Evolutionary conservation across 1,140 invertebrate genomes (phyloP), one percentile per base, ranked within the genome.

Genomic region (Pectinophora gossypiella): DNA sequence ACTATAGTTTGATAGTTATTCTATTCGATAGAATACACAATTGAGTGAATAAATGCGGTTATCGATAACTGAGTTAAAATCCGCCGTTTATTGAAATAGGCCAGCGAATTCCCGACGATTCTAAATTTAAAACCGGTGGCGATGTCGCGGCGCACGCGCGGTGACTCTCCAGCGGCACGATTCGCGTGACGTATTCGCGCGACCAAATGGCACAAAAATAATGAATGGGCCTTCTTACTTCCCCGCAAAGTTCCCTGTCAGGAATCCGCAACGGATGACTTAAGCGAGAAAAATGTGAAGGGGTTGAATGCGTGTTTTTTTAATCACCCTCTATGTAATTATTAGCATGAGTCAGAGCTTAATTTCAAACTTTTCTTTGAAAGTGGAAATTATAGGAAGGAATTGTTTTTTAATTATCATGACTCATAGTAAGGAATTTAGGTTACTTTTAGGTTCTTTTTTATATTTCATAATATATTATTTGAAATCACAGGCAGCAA

Each of bases 51-150:
- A 32, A 32, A 32, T 32, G 27, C 9, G n/a, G 9, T 12, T 12
- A 12, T 32, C 27, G 27, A 32, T 32, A 32, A 32, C 27, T 1
- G 27, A 42, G 47, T 48, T 65, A 64, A 62, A 73, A 68, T 72
- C 43, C 65, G 55, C 62, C 64, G 72, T 73, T 73, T 74, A 69
- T 69, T 56, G 60, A 85, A 82, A 83, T 82, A 78, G 72, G 74
- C 56, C 77, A 67, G 70, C 60, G 53, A 76, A 72, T 79, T 72
- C 70, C 62, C 66, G 72, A 71, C 72, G 60, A 36, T 63, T 72
- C 82, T 85, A 85, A 77, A 76, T 83, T 85, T 85, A 85, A 83
- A 76, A 63, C 59, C 64, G 51, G 67, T 55, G 64, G 68, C 69
- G 61, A 69, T 66, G 59, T 67, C 56, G 64, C 51, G 66, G 66